Evolutionary conservation across 2,113 vertebrate species (phyloP).

Genomic region (Chiloscyllium plagiosum): DNA sequence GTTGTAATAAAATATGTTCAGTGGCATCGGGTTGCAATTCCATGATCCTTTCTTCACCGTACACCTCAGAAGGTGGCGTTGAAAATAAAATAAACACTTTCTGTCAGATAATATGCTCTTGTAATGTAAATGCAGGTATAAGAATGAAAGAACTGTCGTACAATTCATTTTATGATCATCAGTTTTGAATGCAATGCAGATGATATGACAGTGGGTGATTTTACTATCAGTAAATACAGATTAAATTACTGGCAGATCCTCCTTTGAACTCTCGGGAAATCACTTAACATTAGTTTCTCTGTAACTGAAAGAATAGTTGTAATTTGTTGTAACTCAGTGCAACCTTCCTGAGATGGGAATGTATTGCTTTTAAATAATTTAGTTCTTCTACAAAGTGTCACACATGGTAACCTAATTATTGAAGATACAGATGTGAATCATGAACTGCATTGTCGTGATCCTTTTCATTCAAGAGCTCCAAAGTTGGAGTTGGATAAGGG

Average conservation of each 20-base stretch:
- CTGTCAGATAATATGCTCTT: neutral
- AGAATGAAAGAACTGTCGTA: neutral
- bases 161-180: neutral
- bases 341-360: neutral
- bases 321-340: neutral
- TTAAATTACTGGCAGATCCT: neutral
- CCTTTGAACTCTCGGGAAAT: neutral
- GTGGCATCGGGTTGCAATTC: neutral
- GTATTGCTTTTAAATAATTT: neutral
- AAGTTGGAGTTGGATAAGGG: neutral
- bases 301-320: neutral
- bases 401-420: neutral
- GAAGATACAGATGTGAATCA: neutral
- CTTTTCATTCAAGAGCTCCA: neutral
- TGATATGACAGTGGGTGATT: slow-evolving; percentile 30
- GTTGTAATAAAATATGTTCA: neutral
- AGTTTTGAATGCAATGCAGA: slow-evolving; percentile 9
- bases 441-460: neutral
- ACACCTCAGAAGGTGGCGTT: neutral
- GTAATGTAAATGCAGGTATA: neutral
- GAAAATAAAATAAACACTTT: neutral
- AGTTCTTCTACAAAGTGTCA: neutral
- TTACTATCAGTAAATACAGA: neutral
- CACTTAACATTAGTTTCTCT: neutral
- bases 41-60: neutral